Evolutionary conservation across 2,888 invertebrate genomes (phyloP), one percentile per base, ranked within the genome.

Genomic region (Drosophila colorata): DNA sequence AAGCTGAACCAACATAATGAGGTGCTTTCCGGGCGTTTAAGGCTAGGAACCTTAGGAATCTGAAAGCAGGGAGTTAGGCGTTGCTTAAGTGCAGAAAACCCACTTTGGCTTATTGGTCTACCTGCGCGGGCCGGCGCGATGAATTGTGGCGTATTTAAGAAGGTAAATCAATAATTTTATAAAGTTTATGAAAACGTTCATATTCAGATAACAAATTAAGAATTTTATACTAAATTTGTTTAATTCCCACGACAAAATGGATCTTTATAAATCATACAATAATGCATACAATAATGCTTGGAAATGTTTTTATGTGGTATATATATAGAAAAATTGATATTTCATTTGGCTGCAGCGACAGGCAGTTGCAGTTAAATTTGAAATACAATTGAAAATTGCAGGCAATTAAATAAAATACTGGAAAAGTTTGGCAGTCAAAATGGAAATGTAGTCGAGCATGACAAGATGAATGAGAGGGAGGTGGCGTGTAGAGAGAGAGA

Each of bases 351-450:
- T 25, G 23, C 23, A 23, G 23, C 23, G 23, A 23, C 8, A 25
- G 25, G 25, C 25, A 7, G 25, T 6, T 25, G 23, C 25, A 23
- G 33, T 56, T 52, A 46, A 57, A 55, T 67, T 69, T 56, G 51
- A 83, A 79, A 65, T 69, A 61, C 70, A 78, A 84, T 70, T 64
- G 52, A 65, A 74, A 84, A 59, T 70, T 60, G 57, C 52, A 61
- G 66, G 37, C 74, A 85, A 69, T 84, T 81, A 74, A 78, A 85
- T 74, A 67, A 78, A 74, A 76, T 38, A 56, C 64, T 47, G 47
- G 7, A 25, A 76, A 68, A 63, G 23, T 47, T 14, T 2, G 18
- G 41, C 47, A 43, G 28, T 31, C 33, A 14, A 47, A 52, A 38
- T 37, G 14, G 6, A 33, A 48, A 41, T 31, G 16, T 33, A 25